A percentile compares a stretch with the other conserved stretches of the same genome.
phyloP scores from a whole-genome alignment of 2,797 vertebrate genomes.

The Rhyacichthys aspro region DNA sequence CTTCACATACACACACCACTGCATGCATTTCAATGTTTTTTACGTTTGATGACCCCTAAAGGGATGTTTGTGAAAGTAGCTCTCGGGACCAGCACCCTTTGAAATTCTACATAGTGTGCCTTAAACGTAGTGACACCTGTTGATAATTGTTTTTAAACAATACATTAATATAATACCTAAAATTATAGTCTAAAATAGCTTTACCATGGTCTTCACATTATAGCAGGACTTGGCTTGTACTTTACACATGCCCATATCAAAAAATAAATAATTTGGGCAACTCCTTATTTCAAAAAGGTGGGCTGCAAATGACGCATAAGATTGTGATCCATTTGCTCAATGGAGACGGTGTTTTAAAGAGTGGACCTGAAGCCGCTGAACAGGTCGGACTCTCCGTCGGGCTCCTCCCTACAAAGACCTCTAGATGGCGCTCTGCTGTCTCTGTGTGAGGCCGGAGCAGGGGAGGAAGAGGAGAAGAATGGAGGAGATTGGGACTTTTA shows the following conservation, averaged over 20 bases:
- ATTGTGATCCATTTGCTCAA: constrained; percentile 25
- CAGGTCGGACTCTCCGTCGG: constrained; percentile 32
- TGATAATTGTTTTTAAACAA: not conserved
- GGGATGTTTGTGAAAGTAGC: too few relatives aligned
- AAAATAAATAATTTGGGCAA: constrained; percentile 5
- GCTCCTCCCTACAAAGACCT: constrained; percentile 55
- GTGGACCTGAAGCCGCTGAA: constrained; percentile 42
- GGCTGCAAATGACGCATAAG: constrained; percentile 20
- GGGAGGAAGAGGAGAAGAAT: constrained; percentile 23
- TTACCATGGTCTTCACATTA: constrained; percentile 35
- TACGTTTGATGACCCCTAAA: too few relatives aligned
- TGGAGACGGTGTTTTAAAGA: constrained; percentile 19
- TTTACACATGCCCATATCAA: constrained; percentile 17
- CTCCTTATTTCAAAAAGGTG: constrained; percentile 5
- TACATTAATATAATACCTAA: not conserved
- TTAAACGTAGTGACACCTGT: too few relatives aligned
- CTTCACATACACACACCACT: too few relatives aligned
- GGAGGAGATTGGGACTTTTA: constrained; percentile 62
- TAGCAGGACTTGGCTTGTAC: constrained; percentile 24
- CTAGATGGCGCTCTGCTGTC: constrained; percentile 53
- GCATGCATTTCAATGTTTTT: too few relatives aligned
- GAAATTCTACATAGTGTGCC: too few relatives aligned
- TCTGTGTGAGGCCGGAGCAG: constrained; percentile 26
- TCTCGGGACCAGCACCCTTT: too few relatives aligned
- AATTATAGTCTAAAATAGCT: constrained; percentile 2